Percentiles rank a stretch among this genome's conserved stretches.
These are phyloP conservation scores for Laticauda colubrina DNA, from an alignment of 2,113 vertebrate species.

Conservation along the genomic window DNA sequence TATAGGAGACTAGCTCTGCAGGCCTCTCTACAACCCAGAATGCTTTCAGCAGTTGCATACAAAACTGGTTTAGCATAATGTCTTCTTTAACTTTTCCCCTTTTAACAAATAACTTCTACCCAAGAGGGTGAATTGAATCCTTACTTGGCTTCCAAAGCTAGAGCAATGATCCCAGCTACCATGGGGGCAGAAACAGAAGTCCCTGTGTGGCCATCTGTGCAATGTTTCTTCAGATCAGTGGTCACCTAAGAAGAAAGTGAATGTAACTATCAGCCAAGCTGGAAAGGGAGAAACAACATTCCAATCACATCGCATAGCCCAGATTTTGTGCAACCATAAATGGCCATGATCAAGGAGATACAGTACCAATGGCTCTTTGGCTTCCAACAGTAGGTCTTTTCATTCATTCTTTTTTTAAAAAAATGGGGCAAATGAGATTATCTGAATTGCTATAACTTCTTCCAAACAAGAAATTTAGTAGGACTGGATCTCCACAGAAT, in stretches of 20 bases:
- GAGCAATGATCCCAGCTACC: conserved; percentile 76
- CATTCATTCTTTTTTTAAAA: background rate
- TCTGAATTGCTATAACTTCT: background rate
- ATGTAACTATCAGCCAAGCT: background rate
- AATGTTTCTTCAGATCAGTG: conserved; percentile 75
- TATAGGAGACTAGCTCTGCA: background rate
- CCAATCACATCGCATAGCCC: background rate
- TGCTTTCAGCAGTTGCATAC: background rate
- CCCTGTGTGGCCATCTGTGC: conserved; percentile 75
- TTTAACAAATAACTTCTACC: too few relatives aligned
- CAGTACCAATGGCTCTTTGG: background rate
- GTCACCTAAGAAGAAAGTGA: conserved; percentile 67
- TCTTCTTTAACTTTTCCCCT: background rate
- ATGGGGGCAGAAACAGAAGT: conserved; percentile 79
- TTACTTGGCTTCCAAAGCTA: conserved; percentile 82
- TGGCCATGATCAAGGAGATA: background rate
- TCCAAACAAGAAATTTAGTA: background rate
- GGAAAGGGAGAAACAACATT: background rate
- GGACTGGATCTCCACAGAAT: background rate
- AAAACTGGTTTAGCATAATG: background rate
- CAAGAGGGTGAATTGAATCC: conserved; percentile 24
- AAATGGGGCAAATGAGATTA: background rate
- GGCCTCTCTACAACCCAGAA: background rate
- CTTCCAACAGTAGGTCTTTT: background rate
- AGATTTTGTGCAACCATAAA: background rate